Evolutionary conservation across 2,888 invertebrate species (phyloP).

Genomic region (Pristionchus fissidentatus): DNA sequence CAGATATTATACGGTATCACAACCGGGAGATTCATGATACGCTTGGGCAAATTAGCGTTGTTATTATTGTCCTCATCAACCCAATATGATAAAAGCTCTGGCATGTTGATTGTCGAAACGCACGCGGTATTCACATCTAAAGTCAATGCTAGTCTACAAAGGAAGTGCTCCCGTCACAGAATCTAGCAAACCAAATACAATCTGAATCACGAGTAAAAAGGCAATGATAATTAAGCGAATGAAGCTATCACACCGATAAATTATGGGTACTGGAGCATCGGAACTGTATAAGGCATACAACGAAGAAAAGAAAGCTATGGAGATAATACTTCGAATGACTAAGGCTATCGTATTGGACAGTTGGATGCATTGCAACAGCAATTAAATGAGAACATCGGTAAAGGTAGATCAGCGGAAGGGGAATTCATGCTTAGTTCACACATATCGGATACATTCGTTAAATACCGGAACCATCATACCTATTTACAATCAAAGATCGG

Average conservation of each 20-base stretch:
- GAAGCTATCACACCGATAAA: conserved; percentile 18
- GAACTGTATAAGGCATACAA: too few relatives aligned
- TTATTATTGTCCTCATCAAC: not conserved
- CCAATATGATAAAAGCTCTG: conserved; percentile 12
- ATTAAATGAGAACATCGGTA: conserved; percentile 7
- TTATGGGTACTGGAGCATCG: not conserved
- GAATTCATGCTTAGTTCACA: conserved; percentile 14
- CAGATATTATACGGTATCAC: not conserved
- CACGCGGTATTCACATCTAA: not conserved
- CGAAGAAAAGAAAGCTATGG: not conserved
- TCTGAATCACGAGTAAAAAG: not conserved
- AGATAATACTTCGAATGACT: not conserved
- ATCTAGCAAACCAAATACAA: not conserved
- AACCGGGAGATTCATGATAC: not conserved
- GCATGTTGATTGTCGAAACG: not conserved
- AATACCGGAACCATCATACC: not conserved
- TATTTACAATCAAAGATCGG: conserved; percentile 3
- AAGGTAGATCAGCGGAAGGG: not conserved
- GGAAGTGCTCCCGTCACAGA: not conserved
- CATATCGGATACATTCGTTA: conserved; percentile 1
- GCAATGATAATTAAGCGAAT: conserved; percentile 13
- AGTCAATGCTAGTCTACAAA: not conserved
- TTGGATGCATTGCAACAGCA: conserved; percentile 18
- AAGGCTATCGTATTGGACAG: conserved; percentile 17
- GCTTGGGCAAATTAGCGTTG: not conserved